A percentile compares a stretch with the other conserved stretches of the same genome.
Evolutionary conservation across 2,797 vertebrate genomes (phyloP).

Genomic region (Chrosomus eos): DNA sequence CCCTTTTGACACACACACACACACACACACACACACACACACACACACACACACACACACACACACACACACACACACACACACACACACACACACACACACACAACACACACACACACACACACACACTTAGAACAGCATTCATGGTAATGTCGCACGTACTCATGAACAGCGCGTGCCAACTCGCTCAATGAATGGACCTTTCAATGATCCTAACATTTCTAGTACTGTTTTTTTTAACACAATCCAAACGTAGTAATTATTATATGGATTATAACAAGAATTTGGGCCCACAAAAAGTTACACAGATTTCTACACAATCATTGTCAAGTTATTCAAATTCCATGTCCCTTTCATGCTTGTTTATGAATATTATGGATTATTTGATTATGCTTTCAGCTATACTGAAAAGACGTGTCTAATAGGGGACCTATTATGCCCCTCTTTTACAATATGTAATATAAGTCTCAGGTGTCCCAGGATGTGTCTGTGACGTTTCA

Average conservation of each 20-base stretch:
- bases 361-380: background rate
- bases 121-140: constrained; percentile 33
- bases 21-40: constrained; percentile 41
- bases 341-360: background rate
- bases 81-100: no score
- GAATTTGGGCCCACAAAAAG: background rate
- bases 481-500: background rate
- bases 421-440: background rate
- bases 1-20: constrained; percentile 42
- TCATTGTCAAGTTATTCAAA: background rate
- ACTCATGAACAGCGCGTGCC: constrained; percentile 46
- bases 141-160: constrained; percentile 60
- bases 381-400: background rate
- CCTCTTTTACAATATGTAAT: background rate
- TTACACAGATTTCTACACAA: background rate
- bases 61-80: no score
- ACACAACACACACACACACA: no score
- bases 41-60: no score
- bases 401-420: background rate
- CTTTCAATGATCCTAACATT: constrained; percentile 49
- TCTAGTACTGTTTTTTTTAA: background rate
- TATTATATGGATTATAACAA: background rate
- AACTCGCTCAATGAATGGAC: constrained; percentile 53
- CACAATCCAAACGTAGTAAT: background rate
- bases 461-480: background rate